Evolutionary conservation across 2,113 vertebrate genomes (phyloP).

Genomic region (Gymnocephalus cernua): DNA sequence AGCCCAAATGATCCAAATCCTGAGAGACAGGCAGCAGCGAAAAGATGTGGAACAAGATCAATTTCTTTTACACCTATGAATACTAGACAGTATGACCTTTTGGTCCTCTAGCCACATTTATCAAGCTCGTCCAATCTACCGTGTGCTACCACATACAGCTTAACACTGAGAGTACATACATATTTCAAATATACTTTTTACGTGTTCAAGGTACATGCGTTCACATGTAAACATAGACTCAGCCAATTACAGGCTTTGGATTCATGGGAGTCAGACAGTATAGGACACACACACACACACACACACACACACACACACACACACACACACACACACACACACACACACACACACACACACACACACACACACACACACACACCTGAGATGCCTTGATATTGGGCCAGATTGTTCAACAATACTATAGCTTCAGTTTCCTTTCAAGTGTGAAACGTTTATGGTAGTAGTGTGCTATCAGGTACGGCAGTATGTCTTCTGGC

Average conservation of each 20-base stretch:
- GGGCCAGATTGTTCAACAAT: constrained; percentile 76
- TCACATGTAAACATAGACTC: constrained; percentile 79
- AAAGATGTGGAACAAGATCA: constrained; percentile 8
- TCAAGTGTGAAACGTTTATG: constrained; percentile 60
- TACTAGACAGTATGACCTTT: constrained; percentile 35
- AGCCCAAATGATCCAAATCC: constrained; percentile 56
- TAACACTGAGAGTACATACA: constrained; percentile 50
- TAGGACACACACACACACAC: constrained; percentile 32
- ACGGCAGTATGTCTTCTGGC: constrained; percentile 73
- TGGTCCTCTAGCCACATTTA: constrained; percentile 49
- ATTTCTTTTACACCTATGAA: constrained; percentile 17
- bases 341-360: neutral
- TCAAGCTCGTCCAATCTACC: constrained; percentile 29
- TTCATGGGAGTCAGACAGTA: constrained; percentile 61
- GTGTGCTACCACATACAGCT: constrained; percentile 44
- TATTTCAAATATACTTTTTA: constrained; percentile 50
- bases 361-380: constrained; percentile 46
- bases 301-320: neutral
- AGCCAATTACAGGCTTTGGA: constrained; percentile 71
- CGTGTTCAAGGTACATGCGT: constrained; percentile 65
- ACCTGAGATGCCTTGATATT: constrained; percentile 78
- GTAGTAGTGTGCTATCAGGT: constrained; percentile 73
- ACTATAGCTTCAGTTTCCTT: constrained; percentile 76
- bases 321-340: constrained; percentile 18
- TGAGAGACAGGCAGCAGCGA: constrained; percentile 47